phyloP scores from a whole-genome alignment of 1,140 invertebrate genomes.

The Drosophila paulistorum region DNA sequence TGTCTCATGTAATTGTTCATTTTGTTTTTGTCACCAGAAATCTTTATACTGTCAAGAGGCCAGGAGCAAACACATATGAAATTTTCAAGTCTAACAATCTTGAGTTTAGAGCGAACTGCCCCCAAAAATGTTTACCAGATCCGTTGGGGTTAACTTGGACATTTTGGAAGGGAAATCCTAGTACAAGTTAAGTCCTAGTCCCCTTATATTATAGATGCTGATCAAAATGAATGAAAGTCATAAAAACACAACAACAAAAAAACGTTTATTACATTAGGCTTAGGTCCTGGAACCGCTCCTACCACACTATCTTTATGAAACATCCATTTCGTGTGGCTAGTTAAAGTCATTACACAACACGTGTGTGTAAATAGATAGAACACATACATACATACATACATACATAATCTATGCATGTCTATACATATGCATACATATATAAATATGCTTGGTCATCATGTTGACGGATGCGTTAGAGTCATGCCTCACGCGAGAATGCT shows the following conservation, averaged over 20 bases:
- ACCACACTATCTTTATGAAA: not conserved
- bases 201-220: not conserved
- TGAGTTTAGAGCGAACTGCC: too few relatives aligned
- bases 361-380: not conserved
- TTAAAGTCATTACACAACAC: not conserved
- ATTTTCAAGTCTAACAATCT: too few relatives aligned
- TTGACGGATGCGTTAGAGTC: conserved; percentile 8
- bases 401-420: not conserved
- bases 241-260: not conserved
- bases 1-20: too few relatives aligned
- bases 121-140: too few relatives aligned
- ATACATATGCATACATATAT: not conserved
- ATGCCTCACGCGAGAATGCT: conserved; percentile 8
- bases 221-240: not conserved
- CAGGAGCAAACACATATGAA: too few relatives aligned
- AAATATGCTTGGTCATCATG: conserved; percentile 1
- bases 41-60: too few relatives aligned
- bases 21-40: too few relatives aligned
- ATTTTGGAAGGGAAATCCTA: too few relatives aligned
- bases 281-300: not conserved
- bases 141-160: too few relatives aligned
- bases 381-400: not conserved
- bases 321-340: conserved; percentile 4
- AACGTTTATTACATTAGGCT: conserved; percentile 1
- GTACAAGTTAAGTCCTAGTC: too few relatives aligned